phyloP scores from a whole-genome alignment of 2,888 invertebrate genomes.

The Hybos culiciformis region DNA sequence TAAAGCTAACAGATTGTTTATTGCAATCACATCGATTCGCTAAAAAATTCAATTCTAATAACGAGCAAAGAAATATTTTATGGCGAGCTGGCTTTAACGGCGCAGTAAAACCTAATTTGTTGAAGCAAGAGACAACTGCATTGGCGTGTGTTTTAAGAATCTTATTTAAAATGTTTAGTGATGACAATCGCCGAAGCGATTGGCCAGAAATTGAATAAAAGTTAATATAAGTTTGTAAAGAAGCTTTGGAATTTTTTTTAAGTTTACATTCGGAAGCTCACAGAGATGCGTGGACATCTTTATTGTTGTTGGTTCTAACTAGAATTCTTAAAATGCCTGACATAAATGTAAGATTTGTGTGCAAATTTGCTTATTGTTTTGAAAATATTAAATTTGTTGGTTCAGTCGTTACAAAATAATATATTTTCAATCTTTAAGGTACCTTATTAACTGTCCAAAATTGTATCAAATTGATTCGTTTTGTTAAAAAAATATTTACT shows the following conservation, averaged over 20 bases:
- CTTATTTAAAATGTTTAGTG: conserved; percentile 89
- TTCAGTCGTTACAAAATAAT: too few relatives aligned
- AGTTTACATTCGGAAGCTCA: conserved; percentile 81
- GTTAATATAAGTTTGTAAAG: conserved; percentile 70
- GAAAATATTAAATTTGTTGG: too few relatives aligned
- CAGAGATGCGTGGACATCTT: conserved; percentile 87
- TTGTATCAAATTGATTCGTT: too few relatives aligned
- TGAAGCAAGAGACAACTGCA: conserved; percentile 92
- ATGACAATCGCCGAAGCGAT: conserved; percentile 65
- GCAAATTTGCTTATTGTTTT: too few relatives aligned
- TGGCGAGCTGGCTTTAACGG: conserved; percentile 95
- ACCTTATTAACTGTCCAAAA: too few relatives aligned
- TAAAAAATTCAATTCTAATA: conserved; percentile 82
- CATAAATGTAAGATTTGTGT: conserved; percentile 65
- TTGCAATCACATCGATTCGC: conserved; percentile 87
- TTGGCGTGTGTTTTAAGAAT: conserved; percentile 86
- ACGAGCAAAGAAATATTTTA: conserved; percentile 82
- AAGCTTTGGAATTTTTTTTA: conserved; percentile 83
- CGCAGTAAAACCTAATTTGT: conserved; percentile 84
- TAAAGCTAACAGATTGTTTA: conserved; percentile 80
- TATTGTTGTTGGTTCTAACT: conserved; percentile 75
- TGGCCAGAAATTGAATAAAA: conserved; percentile 72
- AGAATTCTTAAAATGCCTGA: conserved; percentile 85
- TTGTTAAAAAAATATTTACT: too few relatives aligned
- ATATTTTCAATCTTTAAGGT: too few relatives aligned